Conservation (phyloP, 2,888 invertebrate species). For the Nematopogon swammerdamellus region DNA sequence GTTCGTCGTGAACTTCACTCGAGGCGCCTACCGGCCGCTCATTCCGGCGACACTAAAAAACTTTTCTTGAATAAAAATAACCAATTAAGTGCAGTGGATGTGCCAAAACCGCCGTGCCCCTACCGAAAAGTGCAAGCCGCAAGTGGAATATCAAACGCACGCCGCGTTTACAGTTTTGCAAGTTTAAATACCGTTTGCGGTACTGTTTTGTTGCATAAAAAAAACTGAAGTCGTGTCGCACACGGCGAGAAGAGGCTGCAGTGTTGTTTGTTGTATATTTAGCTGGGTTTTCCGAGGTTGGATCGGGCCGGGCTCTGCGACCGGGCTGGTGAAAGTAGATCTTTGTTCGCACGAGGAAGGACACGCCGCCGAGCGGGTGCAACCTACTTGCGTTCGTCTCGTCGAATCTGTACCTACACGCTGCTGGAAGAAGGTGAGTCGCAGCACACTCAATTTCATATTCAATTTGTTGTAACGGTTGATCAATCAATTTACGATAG, state of each 20-base stretch:
- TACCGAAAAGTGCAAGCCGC: background rate
- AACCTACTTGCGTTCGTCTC: background rate
- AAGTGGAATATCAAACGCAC: no score
- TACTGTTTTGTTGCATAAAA: background rate
- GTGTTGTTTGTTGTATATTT: background rate
- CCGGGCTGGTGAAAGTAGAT: constrained; percentile 47
- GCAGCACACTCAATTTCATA: no score
- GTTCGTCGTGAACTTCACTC: background rate
- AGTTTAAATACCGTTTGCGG: background rate
- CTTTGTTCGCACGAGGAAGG: constrained; percentile 26
- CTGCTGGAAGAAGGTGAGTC: no score
- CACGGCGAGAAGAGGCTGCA: background rate
- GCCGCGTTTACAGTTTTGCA: background rate
- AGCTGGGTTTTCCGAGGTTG: background rate
- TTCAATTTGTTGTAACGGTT: no score
- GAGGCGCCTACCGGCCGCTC: background rate
- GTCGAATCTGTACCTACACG: background rate
- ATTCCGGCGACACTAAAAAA: background rate
- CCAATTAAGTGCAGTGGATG: background rate
- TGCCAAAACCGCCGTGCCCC: background rate
- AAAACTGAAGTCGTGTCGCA: background rate
- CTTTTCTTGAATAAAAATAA: background rate
- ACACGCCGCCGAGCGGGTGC: background rate
- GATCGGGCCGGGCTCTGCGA: background rate
- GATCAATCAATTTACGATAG: no score